Evolutionary conservation across 1,140 invertebrate species (phyloP), one percentile per base, ranked within the genome.

Genomic region (Ceratitis capitata): DNA sequence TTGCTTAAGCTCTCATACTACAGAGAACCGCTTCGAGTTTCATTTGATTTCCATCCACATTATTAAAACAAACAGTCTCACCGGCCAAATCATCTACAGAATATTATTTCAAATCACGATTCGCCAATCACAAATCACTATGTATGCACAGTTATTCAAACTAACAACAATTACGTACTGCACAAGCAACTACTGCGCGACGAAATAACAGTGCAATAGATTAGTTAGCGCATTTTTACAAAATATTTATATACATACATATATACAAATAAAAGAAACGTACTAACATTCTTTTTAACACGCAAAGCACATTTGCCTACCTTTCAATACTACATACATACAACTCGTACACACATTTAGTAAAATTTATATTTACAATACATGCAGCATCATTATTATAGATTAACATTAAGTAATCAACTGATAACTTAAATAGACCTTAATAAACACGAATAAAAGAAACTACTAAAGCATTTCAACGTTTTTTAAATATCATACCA

Each of bases 1-100:
- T 45, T 78, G 69, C 69, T 78, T 78, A 45, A 26, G 39, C 69
- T 45, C 69, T 78, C 69, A 78, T 19, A 78, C 69, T 45, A 78
- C 69, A 78, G 69, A 42, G 45, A 78, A 47, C 35, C 42, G 69
- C 69, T 45, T 42, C 69, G 69, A 78, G 39, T 78, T 78, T 78
- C 69, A 78, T 32, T n/a, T 39, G 4, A 78, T 23, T 45, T 61
- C 26, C 35, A 39, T 47, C 29, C 16, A 78, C 69, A 45, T 23
- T 19, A 78, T 45, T 39, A 78, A 35, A 42, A 45, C n/a, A 78
- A 78, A 78, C 69, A 78, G 26, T n/a, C n/a, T 78, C 69, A 78
- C 69, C n/a, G 69, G 9, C n/a, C 69, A 78, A 42, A 78, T 78
- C 39, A 78, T 47, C 7, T 78, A 78, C 10, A 74, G 32, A 56